Base-by-base conservation (phyloP, 2,888 invertebrate species). In the Epinotia nisella region DNA sequence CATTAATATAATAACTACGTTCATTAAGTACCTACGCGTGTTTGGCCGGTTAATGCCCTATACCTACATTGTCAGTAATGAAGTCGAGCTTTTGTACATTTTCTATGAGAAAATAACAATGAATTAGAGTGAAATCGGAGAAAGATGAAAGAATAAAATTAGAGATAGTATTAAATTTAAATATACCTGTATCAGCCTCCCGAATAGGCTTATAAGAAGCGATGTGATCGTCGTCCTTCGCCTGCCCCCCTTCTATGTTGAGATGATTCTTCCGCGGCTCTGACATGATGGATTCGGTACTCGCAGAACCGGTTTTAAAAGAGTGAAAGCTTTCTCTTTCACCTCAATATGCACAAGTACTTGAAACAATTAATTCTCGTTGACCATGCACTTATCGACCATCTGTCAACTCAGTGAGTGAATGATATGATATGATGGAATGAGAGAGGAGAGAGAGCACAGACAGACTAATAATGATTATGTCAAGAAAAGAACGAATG, bases 121-220 rank as follows among this genome's bases (percentile, higher is more conserved):
- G 15, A 51, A 21, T 7, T 35, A 15, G 9, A 41, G 39, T 53
- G 17, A 13, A 65, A 35, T 65, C 5, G 9, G 19, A 29, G 2
- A 29, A 17, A 17, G 19, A 29, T 13, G 29, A 19, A n/a, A 29
- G 3, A 17, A 67, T 49, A n/a, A 49, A 56, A 29, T n/a, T 9
- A 49, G 35, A 35, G 21, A 35, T 45, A 62, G 11, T 3, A 75
- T 35, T 35, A 75, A 70, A 64, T 71, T 69, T 21, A 35, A 74
- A 85, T 84, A 87, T 89, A 94, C 95, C 95, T 90, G 93, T 88
- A 85, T 95, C 95, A 78, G 92, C 84, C 80, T 95, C 95, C 75
- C 95, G 94, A 79, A 95, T 92, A 59, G 93, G 90, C 84, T 94
- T 95, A 84, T 95, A 95, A 51, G 94, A 85, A 59, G 89, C 85